Conservation (phyloP, 2,797 vertebrate genomes). For the Enteromius afrohamiltoni region DNA sequence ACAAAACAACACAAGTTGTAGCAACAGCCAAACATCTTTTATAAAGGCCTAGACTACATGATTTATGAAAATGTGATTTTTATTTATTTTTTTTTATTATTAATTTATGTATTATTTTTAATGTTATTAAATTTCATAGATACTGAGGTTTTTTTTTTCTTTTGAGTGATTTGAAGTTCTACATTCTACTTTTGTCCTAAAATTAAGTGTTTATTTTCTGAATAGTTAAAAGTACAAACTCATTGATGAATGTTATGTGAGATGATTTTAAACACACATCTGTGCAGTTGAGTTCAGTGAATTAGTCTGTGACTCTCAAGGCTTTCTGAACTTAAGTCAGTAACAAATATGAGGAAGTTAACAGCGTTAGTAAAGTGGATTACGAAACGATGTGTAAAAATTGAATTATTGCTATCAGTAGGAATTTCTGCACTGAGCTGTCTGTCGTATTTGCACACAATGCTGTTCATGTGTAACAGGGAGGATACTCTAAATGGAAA, state of each 20-base stretch:
- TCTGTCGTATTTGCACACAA: constrained; percentile 5
- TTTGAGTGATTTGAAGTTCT: background rate
- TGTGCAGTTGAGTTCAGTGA: background rate
- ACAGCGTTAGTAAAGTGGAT: background rate
- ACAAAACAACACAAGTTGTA: background rate
- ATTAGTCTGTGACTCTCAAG: background rate
- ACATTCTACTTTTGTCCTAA: background rate
- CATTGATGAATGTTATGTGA: background rate
- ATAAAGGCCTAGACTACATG: background rate
- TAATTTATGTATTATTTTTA: background rate
- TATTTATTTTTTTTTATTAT: background rate
- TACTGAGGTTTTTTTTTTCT: background rate
- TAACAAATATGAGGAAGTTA: background rate
- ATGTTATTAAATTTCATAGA: background rate
- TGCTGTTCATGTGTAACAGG: background rate
- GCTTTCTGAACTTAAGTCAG: background rate
- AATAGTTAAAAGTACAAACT: background rate
- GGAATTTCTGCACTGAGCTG: constrained; percentile 2
- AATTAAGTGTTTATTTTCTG: background rate
- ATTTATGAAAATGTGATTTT: too few species aligned
- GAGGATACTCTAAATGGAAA: constrained; percentile 36
- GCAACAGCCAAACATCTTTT: background rate
- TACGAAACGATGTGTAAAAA: constrained; percentile 23
- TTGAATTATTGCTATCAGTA: background rate
- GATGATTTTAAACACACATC: background rate